Base-by-base conservation (phyloP, 2,888 invertebrate genomes). In the Drosophila austrosaltans region DNA sequence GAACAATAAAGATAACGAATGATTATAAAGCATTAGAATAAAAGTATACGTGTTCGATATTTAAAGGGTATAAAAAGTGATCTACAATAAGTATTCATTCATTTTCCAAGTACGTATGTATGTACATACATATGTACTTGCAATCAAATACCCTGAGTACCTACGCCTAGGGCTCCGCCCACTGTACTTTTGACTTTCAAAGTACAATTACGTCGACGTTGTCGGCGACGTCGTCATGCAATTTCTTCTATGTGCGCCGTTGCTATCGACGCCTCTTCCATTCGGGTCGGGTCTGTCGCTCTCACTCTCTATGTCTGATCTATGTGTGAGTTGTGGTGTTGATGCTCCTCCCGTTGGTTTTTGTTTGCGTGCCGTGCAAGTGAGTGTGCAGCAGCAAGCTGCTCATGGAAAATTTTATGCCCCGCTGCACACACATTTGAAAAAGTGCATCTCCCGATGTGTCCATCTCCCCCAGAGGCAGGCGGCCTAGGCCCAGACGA, bases 171-270 rank as follows among this genome's bases (percentile, higher is more conserved):
- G 57, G 57, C 57, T 39, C 59, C 59, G 42, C 59, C 40, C n/a
- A 59, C 42, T 42, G 42, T n/a, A 30, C 28, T 59, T 40, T 40
- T 42, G 40, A 28, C 42, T 59, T 42, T 7, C 59, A 39, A 36
- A 25, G 20, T 57, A 61, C 61, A 74, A 67, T 72, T 68, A 75
- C 54, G 69, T 53, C 62, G 65, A 79, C 85, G 72, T 75, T 68
- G 76, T 68, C 67, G 60, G 32, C 36, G n/a, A 62, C 69, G 16
- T 32, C 58, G 56, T 66, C 64, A 57, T 73, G 87, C 89, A 87
- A 85, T 85, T 87, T 89, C 85, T 89, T 89, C 87, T 85, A 82
- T 81, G 86, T 80, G 81, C 82, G 76, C 48, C 79, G 79, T 87
- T 73, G 87, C 65, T 72, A 78, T 78, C 53, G 71, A 66, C 42